Conservation (phyloP, 2,113 vertebrate genomes). For the Morone chrysops region DNA sequence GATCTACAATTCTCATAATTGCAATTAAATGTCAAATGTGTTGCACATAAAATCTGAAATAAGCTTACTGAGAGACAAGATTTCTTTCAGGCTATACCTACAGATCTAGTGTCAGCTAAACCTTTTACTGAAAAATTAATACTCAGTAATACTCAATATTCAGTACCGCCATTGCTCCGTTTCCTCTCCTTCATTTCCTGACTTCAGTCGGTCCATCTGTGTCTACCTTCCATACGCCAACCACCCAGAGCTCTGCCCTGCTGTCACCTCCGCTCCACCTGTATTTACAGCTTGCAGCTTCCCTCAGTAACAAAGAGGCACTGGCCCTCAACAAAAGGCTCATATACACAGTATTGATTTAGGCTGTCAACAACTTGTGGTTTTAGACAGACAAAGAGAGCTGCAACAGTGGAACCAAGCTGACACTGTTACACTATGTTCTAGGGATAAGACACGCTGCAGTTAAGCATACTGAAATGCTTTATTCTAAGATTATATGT, state of each 20-base stretch:
- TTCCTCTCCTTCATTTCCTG: constrained; percentile 17
- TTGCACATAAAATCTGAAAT: neutral
- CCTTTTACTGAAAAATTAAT: neutral
- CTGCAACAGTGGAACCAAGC: neutral
- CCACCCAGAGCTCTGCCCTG: constrained; percentile 50
- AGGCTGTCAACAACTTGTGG: neutral
- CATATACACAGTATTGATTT: neutral
- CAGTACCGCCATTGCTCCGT: neutral
- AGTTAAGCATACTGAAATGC: too few species aligned
- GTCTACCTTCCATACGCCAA: constrained; percentile 31
- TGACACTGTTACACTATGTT: neutral
- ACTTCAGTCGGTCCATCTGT: constrained; percentile 70
- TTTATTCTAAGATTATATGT: neutral
- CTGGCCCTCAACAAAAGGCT: neutral
- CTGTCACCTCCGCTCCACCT: constrained; percentile 23
- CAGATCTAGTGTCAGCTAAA: neutral
- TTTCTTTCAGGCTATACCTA: neutral
- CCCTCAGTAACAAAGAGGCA: neutral
- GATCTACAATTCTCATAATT: neutral
- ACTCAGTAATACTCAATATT: too few species aligned
- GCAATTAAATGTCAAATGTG: neutral
- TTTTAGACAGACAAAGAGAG: neutral
- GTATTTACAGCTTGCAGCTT: constrained; percentile 6
- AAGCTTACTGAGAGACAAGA: neutral
- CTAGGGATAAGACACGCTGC: neutral